Evolutionary conservation across 2,797 vertebrate genomes (phyloP).

Genomic region (Synanceia verrucosa): DNA sequence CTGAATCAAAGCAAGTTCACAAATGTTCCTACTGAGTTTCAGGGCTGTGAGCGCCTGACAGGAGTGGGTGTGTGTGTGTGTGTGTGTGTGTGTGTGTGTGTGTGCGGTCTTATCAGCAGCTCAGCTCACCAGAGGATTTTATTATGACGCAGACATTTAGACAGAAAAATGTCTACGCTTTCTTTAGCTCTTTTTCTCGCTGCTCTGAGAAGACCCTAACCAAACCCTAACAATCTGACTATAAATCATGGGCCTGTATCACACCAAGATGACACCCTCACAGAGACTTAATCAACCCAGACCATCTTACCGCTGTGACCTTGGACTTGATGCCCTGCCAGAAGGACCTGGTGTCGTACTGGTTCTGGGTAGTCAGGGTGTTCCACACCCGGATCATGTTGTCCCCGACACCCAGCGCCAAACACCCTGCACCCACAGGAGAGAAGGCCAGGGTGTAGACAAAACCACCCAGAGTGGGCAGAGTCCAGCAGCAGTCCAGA

Average conservation of each 20-base stretch:
- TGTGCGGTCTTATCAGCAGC: neutral
- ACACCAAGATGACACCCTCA: no score
- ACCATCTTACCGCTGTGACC: constrained; percentile 90
- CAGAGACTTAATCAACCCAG: neutral
- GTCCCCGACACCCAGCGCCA: constrained; percentile 93
- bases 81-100: no score
- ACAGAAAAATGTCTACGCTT: neutral
- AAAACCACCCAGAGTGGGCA: constrained; percentile 94
- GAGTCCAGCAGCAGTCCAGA: constrained; percentile 92
- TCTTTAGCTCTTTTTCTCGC: neutral
- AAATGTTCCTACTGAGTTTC: neutral
- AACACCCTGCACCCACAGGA: constrained; percentile 87
- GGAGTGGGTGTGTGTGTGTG: no score
- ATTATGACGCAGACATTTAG: neutral
- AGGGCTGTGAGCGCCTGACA: neutral
- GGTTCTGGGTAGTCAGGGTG: constrained; percentile 88
- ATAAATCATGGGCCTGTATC: no score
- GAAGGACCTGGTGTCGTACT: constrained; percentile 89
- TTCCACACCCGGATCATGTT: constrained; percentile 96
- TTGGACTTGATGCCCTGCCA: constrained; percentile 98
- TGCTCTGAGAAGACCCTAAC: neutral
- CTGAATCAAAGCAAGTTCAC: neutral
- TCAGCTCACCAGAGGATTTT: neutral
- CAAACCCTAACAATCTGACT: no score
- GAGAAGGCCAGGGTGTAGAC: constrained; percentile 92